phyloP scores from a whole-genome alignment of 2,888 invertebrate species.

The Cryptocheilus praepositus region DNA sequence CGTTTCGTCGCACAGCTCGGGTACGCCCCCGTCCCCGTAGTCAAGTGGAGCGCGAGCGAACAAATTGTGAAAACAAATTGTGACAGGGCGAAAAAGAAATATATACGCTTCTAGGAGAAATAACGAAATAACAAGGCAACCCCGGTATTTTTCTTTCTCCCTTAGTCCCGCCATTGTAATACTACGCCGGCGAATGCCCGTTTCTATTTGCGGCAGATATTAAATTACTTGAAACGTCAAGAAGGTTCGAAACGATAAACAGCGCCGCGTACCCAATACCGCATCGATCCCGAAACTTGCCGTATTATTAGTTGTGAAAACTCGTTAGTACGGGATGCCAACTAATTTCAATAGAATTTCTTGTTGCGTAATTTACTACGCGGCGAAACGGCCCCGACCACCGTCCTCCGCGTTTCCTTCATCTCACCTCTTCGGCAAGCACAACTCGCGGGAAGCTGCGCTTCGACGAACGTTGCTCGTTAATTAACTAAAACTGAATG shows the following conservation, averaged over 20 bases:
- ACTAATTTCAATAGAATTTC: slow-evolving; percentile 41
- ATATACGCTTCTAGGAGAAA: too few species aligned
- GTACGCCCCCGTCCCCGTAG: neutral
- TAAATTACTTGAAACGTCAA: neutral
- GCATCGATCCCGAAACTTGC: too few species aligned
- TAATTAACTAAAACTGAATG: slow-evolving; percentile 41
- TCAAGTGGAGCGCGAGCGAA: neutral
- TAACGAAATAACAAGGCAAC: too few species aligned
- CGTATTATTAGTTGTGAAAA: slow-evolving; percentile 33
- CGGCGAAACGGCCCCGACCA: neutral
- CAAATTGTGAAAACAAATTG: too few species aligned
- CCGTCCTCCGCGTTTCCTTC: too few species aligned
- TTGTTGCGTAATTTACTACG: slow-evolving; percentile 42
- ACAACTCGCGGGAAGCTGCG: too few species aligned
- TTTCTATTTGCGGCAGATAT: slow-evolving; percentile 1
- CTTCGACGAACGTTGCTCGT: slow-evolving; percentile 32
- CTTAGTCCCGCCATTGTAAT: too few species aligned
- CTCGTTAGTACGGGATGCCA: slow-evolving; percentile 37
- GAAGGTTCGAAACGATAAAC: slow-evolving; percentile 3
- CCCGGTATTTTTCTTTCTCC: too few species aligned
- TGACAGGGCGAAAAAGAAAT: neutral
- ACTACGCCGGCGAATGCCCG: neutral
- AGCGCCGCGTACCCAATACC: neutral
- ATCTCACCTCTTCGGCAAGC: too few species aligned
- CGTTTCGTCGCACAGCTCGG: slow-evolving; percentile 41